Base-by-base conservation (phyloP, 2,113 vertebrate genomes). In the Merops nubicus region DNA sequence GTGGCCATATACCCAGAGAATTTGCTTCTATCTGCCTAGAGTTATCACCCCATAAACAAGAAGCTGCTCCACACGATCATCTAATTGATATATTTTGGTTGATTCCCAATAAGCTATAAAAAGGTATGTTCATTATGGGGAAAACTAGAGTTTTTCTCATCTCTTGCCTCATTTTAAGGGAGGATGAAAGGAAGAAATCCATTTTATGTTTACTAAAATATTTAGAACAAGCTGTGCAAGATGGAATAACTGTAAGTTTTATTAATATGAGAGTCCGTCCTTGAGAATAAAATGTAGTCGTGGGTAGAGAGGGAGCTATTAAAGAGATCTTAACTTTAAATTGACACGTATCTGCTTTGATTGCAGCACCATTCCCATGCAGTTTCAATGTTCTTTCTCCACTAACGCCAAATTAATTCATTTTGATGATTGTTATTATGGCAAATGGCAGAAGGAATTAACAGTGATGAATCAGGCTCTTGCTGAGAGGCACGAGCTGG, bases 401-500 rank as follows among this genome's bases (percentile, higher is more conserved):
- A 4, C 75, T 90, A 96, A 94, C 74, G 51, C 53, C 25, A 15
- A 95, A 97, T 96, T 96, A 97, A 97, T 96, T 97, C 73, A 45
- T 92, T 95, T 91, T 82, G 92, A 94, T 96, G 88, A 85, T 94
- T 93, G 89, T 92, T 96, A 85, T 95, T 96, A 91, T 7, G 85
- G 91, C 74, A 34, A 90, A 57, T 8, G 87, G 91, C 92, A 81
- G 65, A 60, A 54, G 83, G 95, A 91, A 94, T 91, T 70, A 93
- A 78, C 18, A 4, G 88, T 7, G 82, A 89, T 96, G 91, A 72
- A 89, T 89, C 91, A 75, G 85, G 78, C 4, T 9, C 93, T 68
- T 2, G 7, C 47, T 23, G 85, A 8, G 36, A 40, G 74, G 91
- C 1, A 1, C 16, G 17, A 33, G 69, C 5, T 25, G 88, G 84